Evolutionary conservation across 2,113 vertebrate species (phyloP), one percentile per base, ranked within the genome.

Genomic region (Bothrops jararaca): DNA sequence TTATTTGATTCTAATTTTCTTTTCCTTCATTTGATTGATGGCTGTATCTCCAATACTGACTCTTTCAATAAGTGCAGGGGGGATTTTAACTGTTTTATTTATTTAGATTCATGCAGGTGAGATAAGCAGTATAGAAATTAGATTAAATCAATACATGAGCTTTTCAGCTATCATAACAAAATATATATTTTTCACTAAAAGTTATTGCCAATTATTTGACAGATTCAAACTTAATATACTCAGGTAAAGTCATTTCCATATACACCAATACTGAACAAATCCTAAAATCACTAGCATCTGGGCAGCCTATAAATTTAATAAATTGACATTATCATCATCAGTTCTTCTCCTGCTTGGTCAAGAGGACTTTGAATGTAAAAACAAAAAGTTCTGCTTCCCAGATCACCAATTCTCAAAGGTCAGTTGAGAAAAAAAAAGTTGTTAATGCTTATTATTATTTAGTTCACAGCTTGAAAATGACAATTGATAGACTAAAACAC

Each of bases 321-420:
- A 60, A 26, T 60, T 60, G 11, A 11, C 24, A 26, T 60, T 26
- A 60, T 60, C 58, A 60, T 58, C 57, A 58, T 24, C 8, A 58
- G 39, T 42, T 10, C 24, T 15, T 54, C 48, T 15, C 90, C 22
- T 39, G 90, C 90, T 86, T 23, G 90, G n/a, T 2, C 0, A 3
- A 91, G 90, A 92, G 42, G 4, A 89, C 18, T 34, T 92, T 89
- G 90, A 93, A 54, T 34, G 45, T 89, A 69, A 1, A 91, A 93
- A 18, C 48, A 91, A 8, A 90, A 26, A 26, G 11, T 39, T 42
- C 50, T 52, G 5, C 22, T 48, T 10, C 60, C 92, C 95, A 91
- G 69, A 88, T 0, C 0, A 18, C 0, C 0, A 11, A 90, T 90
- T 90, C 34, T 80, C 22, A 48, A 24, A 92, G 85, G 39, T 57